Base-by-base conservation (phyloP, 2,888 invertebrate species). In the Furcula furcula region DNA sequence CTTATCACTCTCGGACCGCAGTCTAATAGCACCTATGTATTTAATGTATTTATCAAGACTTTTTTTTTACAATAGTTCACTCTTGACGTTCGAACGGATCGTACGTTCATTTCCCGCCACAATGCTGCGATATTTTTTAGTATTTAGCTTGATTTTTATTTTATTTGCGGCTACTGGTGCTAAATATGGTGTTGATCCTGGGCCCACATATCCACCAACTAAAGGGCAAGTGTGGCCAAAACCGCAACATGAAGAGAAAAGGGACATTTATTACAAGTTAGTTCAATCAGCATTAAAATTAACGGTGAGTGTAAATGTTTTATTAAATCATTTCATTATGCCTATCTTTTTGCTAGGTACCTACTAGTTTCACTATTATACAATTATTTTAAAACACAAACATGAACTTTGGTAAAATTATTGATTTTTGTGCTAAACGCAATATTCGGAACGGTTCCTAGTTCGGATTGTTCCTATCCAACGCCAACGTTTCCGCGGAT, bases 211-310 rank as follows among this genome's bases (percentile, higher is more conserved):
- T 39, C 58, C 54, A 6, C 61, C 68, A 2, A 67, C 68, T 0
- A 63, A 65, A 68, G 94, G 94, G 4, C 90, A 91, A 73, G 89
- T 93, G 4, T 94, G 94, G 94, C 94, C 94, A 0, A 84, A 90
- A 62, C 94, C 94, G 0, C 90, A 90, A 45, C 53, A 76, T 6
- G 90, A 91, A 67, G 62, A 70, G 23, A 81, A 82, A 45, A 61
- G 69, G 6, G 68, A 76, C 11, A 65, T 65, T 7, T 90, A 76
- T 67, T 88, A 81, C 52, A 64, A 87, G 37, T 59, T 92, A 10
- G 60, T 88, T 34, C 88, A 91, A 1, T 60, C 76, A 3, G 59
- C 65, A 34, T 91, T 93, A 57, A 51, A 75, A 38, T 85, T 92
- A 55, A 55, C 73, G 65, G 91, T 91, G 73, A 78, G 83, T 60